Base-by-base conservation (phyloP, 1,140 invertebrate genomes). In the Eurosta solidaginis region DNA sequence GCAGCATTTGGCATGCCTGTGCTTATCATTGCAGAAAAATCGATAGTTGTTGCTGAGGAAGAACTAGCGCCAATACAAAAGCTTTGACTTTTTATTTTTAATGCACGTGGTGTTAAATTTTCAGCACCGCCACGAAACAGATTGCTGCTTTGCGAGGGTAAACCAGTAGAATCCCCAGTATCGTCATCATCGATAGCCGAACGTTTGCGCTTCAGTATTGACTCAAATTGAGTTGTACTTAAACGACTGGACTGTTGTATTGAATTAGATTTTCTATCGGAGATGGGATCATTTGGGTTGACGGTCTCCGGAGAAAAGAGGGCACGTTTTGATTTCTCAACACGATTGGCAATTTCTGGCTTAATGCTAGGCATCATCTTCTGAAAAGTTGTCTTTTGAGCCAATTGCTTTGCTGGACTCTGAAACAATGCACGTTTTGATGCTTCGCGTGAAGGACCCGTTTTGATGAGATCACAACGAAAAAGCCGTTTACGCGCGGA, bases 341-440 rank as follows among this genome's bases (percentile, higher is more conserved):
- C 84, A 2, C 86, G 85, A 78, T 82, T 85, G 0, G 86, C 85
- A 20, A 88, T 82, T 73, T 88, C 86, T 0, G 85, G 84, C 80
- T 87, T 86, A 7, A 85, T 85, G 1, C 81, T 44, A 0, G 83
- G 83, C 40, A 80, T 81, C 4, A 80, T 82, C 76, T 82, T 80
- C 52, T 83, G 79, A 50, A 82, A 78, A 77, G 82, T 79, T 78
- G 81, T 82, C 78, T 82, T 81, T 54, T 84, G 83, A 74, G 82
- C 80, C 68, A 79, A 47, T 17, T 81, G 76, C 74, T 86, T 86
- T 44, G 85, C 86, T n/a, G 91, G 91, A 83, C 91, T 92, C 84
- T 91, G 91, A 80, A 92, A 92, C 0, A 92, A 80, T 0, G 91
- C 91, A 47, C 91, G 86, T 80, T 91, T 92, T 0, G 90, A 88